Evolutionary conservation across 2,888 invertebrate species (phyloP).

Genomic region (Drosophila meridiana): DNA sequence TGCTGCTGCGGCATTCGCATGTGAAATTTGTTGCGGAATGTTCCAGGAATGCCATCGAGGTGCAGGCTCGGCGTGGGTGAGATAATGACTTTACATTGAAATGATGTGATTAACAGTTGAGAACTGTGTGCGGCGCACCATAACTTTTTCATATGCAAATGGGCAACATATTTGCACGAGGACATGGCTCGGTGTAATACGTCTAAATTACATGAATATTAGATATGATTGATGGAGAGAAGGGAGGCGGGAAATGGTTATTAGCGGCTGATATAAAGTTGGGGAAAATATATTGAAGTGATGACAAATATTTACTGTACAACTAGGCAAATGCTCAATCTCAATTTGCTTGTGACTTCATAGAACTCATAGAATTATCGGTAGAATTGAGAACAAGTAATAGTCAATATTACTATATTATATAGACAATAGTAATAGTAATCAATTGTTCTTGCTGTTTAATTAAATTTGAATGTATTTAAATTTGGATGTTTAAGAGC

Average conservation of each 20-base stretch:
- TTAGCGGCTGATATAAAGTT: not conserved
- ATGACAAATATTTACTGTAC: not conserved
- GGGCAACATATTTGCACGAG: not conserved
- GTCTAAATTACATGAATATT: not conserved
- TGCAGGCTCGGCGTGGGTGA: not conserved
- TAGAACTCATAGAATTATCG: too few relatives aligned
- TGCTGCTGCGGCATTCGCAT: conserved; percentile 35
- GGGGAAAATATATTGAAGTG: not conserved
- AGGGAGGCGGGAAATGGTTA: not conserved
- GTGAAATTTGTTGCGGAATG: conserved; percentile 16
- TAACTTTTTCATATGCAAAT: not conserved
- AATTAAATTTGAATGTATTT: too few relatives aligned
- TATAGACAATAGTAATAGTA: too few relatives aligned
- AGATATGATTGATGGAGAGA: not conserved
- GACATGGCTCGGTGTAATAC: not conserved
- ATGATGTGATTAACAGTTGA: conserved; percentile 4
- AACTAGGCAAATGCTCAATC: too few relatives aligned
- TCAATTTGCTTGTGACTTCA: too few relatives aligned
- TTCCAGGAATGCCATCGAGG: conserved; percentile 19
- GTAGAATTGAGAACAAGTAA: too few relatives aligned
- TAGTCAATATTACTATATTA: too few relatives aligned
- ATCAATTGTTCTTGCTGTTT: too few relatives aligned
- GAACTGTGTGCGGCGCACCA: too few relatives aligned
- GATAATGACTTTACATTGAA: conserved; percentile 6
- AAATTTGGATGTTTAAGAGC: too few relatives aligned